A percentile compares a stretch with the other conserved stretches of the same genome.
Conservation (phyloP, 2,113 vertebrate species). For the Pseudonaja textilis region DNA sequence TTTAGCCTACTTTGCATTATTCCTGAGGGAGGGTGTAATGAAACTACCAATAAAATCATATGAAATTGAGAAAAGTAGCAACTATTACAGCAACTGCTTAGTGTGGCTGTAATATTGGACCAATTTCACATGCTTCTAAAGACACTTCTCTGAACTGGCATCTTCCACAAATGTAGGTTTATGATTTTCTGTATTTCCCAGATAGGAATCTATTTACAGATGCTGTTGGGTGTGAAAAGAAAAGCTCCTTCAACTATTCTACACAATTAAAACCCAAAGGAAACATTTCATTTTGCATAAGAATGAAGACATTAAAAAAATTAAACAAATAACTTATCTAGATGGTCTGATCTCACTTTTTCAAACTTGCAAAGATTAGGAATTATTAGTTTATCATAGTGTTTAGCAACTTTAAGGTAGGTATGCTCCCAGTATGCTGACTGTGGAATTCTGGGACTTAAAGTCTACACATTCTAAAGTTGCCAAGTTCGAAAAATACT, state of each 20-base stretch:
- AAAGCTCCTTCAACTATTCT: background rate
- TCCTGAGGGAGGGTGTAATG: background rate
- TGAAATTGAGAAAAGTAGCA: background rate
- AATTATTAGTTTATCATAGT: background rate
- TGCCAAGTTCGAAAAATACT: background rate
- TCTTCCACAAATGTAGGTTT: background rate
- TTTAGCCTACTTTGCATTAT: background rate
- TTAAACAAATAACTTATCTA: background rate
- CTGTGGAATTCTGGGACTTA: background rate
- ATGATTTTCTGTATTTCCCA: background rate
- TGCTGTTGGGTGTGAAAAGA: background rate
- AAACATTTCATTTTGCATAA: background rate
- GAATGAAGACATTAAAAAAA: background rate
- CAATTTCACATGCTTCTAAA: background rate
- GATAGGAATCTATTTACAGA: background rate
- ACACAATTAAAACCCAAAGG: background rate
- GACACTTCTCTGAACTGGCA: background rate
- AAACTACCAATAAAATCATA: background rate
- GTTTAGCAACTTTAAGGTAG: background rate
- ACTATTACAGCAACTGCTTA: background rate
- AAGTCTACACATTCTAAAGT: background rate
- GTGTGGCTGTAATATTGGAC: background rate
- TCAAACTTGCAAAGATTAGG: background rate
- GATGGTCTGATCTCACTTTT: background rate
- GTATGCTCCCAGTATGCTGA: background rate